A percentile compares a stretch with the other conserved stretches of the same genome.
phyloP scores from a whole-genome alignment of 2,888 invertebrate genomes.

The Drosophila formosana region DNA sequence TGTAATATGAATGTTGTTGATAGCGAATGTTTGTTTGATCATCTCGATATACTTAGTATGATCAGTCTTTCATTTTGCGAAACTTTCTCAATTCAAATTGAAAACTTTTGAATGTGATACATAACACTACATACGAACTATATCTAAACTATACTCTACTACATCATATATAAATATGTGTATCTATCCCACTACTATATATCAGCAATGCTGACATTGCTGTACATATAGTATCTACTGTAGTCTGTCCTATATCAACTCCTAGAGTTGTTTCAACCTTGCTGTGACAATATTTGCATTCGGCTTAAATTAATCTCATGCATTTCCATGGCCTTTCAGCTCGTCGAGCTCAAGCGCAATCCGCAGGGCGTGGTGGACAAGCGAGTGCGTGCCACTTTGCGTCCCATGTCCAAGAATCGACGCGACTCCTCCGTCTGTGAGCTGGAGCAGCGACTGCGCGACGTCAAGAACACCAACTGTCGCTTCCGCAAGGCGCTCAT shows the following conservation, averaged over 20 bases:
- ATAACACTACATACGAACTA: slow-evolving; percentile 76
- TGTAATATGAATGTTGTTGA: slow-evolving; percentile 56
- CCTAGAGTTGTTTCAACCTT: slow-evolving; percentile 42
- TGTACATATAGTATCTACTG: slow-evolving; percentile 1
- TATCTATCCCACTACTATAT: neutral
- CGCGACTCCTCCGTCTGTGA: slow-evolving; percentile 93
- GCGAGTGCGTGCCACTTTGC: slow-evolving; percentile 93
- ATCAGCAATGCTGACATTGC: slow-evolving; percentile 29
- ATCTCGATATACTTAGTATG: slow-evolving; percentile 31
- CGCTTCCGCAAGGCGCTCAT: slow-evolving; percentile 93
- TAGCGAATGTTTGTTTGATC: slow-evolving; percentile 44
- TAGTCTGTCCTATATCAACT: slow-evolving; percentile 33
- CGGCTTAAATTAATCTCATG: slow-evolving; percentile 15
- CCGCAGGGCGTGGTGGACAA: slow-evolving; percentile 94
- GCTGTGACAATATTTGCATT: slow-evolving; percentile 31
- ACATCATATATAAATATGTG: slow-evolving; percentile 1
- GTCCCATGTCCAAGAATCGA: slow-evolving; percentile 92
- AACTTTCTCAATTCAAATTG: slow-evolving; percentile 55
- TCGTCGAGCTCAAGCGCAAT: slow-evolving; percentile 94
- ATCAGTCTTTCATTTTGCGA: slow-evolving; percentile 51
- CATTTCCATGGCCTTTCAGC: slow-evolving; percentile 86
- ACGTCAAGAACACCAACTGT: slow-evolving; percentile 93
- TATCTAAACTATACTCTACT: slow-evolving; percentile 6
- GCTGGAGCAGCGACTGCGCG: slow-evolving; percentile 92
- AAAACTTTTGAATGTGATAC: slow-evolving; percentile 70